Base-by-base conservation (phyloP, 2,113 vertebrate species). In the Sphaerodactylus townsendi region DNA sequence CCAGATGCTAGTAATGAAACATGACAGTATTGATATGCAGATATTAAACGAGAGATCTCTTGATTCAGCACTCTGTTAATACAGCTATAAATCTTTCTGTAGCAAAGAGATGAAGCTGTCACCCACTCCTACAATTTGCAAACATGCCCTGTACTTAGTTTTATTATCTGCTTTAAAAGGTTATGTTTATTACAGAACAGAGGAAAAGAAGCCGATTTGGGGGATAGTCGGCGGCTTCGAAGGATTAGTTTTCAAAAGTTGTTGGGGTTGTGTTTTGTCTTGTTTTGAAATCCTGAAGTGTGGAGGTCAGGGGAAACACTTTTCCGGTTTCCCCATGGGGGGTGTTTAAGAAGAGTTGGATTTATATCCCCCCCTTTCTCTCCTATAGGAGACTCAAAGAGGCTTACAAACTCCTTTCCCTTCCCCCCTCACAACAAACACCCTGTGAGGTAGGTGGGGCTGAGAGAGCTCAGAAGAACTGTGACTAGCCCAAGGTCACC, bases 11-110 rank as follows among this genome's bases (percentile, higher is more conserved):
- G 68, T 79, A 85, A 85, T 85, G 77, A 85, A 85, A 85, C 53
- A 79, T 85, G 83, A 85, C 83, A 72, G 76, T 85, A 85, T 85
- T 85, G 76, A 78, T 85, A 72, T 71, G 83, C 56, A 23, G 69
- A 85, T 79, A 79, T 79, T 64, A 85, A 85, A 85, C 64, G 76
- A 71, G 46, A 79, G 53, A 64, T 79, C 66, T 79, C 76, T 85
- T 79, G 83, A 85, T 72, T 85, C 76, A 85, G 76, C 83, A 72
- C 65, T 72, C 53, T 64, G 39, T 35, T 79, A 85, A 72, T 79
- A 39, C 39, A 48, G 68, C 83, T 30, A 79, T 85, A 79, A 85
- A 85, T 85, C 83, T 78, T 71, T 46, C 37, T 4, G 10, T 72
- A 10, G 23, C 21, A 4, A 72, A 64, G 76, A 72, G 41, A 23